Evolutionary conservation across 2,888 invertebrate genomes (phyloP).

Genomic region (Plusia festucae): DNA sequence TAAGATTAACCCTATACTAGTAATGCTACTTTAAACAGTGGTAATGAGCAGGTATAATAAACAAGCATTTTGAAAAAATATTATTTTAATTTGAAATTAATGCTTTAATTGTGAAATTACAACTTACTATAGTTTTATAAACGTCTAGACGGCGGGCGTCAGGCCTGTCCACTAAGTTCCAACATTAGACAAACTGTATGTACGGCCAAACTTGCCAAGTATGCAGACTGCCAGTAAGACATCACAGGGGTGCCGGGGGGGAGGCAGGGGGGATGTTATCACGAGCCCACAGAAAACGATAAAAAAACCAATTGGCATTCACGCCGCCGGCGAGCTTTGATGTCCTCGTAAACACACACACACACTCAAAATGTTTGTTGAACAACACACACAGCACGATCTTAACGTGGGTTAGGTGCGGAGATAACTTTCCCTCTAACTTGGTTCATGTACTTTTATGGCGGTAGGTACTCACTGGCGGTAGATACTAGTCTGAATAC

Average conservation of each 20-base stretch:
- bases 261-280: conserved; percentile 52
- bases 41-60: too few relatives aligned
- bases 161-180: conserved; percentile 22
- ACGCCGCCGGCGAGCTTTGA: conserved; percentile 74
- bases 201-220: conserved; percentile 40
- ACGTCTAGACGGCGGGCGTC: conserved; percentile 21
- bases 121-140: background rate
- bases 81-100: background rate
- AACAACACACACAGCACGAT: conserved; percentile 27
- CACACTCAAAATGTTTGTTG: conserved; percentile 31
- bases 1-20: background rate
- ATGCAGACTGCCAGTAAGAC: conserved; percentile 44
- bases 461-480: too few relatives aligned
- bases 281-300: conserved; percentile 77
- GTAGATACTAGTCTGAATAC: conserved; percentile 5
- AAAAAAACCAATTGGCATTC: conserved; percentile 84
- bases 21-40: too few relatives aligned
- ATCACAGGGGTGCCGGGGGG: conserved; percentile 14
- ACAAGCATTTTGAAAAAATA: too few relatives aligned
- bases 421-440: conserved; percentile 44
- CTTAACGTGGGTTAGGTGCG: conserved; percentile 22
- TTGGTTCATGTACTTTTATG: conserved; percentile 23
- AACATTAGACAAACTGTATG: conserved; percentile 40
- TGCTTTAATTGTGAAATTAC: background rate
- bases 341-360: conserved; percentile 70